These are phyloP conservation scores for Cheilosia vernalis DNA, from an alignment of 2,888 invertebrate genomes.

Conservation along the genomic window DNA sequence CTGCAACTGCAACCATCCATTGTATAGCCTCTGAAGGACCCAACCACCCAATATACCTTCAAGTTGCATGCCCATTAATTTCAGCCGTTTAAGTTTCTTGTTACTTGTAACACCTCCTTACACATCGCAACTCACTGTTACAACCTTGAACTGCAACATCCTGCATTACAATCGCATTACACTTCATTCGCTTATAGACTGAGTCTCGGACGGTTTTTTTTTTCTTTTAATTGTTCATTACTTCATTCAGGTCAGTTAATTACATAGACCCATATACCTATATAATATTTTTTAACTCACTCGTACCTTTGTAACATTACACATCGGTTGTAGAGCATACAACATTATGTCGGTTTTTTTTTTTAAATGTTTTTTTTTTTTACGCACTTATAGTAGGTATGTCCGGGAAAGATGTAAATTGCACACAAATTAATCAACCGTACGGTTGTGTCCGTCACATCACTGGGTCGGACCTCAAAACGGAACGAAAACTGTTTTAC, in stretches of 20 bases:
- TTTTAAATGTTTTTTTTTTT: not conserved
- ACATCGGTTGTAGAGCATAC: conserved; percentile 18
- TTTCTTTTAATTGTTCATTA: conserved; percentile 10
- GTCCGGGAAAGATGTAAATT: conserved; percentile 41
- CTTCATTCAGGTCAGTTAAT: conserved; percentile 34
- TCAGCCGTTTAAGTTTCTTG: conserved; percentile 3
- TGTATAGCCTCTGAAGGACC: no score
- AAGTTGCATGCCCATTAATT: not conserved
- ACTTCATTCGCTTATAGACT: not conserved
- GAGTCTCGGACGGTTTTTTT: not conserved
- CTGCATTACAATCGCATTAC: conserved; percentile 22
- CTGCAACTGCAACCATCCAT: no score
- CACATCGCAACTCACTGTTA: conserved; percentile 33
- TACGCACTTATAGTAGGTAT: conserved; percentile 17
- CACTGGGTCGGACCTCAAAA: conserved; percentile 25
- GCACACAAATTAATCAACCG: conserved; percentile 36
- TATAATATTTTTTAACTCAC: conserved; percentile 3
- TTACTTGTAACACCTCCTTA: not conserved
- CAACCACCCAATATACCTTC: no score
- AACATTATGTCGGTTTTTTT: not conserved
- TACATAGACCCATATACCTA: not conserved
- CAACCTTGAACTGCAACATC: conserved; percentile 57
- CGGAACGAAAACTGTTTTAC: conserved; percentile 41
- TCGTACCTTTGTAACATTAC: not conserved
- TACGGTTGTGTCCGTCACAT: not conserved